Percentiles rank a stretch among this genome's conserved stretches.
Conservation (phyloP, 2,888 invertebrate species). For the Volucella inflata region DNA sequence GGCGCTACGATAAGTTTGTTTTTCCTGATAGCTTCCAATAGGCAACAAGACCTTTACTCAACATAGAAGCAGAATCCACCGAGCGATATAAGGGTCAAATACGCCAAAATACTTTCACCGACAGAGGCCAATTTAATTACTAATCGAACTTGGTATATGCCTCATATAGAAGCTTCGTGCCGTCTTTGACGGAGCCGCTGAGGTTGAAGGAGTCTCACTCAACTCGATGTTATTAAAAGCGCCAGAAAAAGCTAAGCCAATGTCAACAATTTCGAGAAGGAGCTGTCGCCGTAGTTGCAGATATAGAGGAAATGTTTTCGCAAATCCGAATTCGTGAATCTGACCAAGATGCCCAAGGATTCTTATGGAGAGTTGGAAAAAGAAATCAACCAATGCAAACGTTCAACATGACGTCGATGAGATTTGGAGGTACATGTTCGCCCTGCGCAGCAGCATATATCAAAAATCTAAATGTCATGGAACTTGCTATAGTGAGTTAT, state of each 20-base stretch:
- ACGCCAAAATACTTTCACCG: no score
- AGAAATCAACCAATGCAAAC: slow-evolving; percentile 31
- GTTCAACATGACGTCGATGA: slow-evolving; percentile 66
- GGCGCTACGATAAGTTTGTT: slow-evolving; percentile 34
- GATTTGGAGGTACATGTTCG: slow-evolving; percentile 66
- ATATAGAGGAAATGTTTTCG: slow-evolving; percentile 14
- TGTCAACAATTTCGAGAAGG: neutral
- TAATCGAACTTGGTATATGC: no score
- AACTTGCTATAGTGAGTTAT: slow-evolving; percentile 2
- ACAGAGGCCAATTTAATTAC: no score
- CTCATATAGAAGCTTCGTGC: neutral
- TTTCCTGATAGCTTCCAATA: slow-evolving; percentile 56
- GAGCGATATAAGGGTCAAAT: slow-evolving; percentile 39
- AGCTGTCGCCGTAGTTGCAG: neutral
- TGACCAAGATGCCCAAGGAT: slow-evolving; percentile 71
- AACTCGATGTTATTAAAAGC: neutral
- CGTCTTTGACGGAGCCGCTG: neutral
- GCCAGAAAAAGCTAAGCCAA: neutral
- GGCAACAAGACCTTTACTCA: slow-evolving; percentile 53
- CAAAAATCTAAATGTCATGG: slow-evolving; percentile 29
- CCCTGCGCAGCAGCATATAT: slow-evolving; percentile 60
- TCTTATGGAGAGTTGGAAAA: slow-evolving; percentile 69
- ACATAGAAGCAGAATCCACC: slow-evolving; percentile 53
- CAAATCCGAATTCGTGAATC: neutral
- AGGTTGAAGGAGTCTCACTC: slow-evolving; percentile 21